Conservation (phyloP, 2,888 invertebrate species). For the Cenopis cana region DNA sequence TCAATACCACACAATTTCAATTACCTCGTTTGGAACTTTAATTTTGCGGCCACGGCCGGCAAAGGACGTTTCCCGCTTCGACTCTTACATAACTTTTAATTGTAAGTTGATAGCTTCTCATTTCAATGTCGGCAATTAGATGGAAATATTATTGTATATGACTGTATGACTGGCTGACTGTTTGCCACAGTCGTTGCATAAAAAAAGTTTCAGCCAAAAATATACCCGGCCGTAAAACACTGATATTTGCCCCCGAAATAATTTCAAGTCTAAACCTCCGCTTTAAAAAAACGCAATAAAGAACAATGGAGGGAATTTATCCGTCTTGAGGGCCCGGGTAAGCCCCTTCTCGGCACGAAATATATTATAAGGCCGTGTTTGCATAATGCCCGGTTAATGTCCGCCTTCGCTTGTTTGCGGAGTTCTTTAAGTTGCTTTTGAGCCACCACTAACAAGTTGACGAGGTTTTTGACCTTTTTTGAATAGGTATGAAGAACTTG, state of each 20-base stretch:
- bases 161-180: too few species aligned
- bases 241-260: constrained; percentile 30
- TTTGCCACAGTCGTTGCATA: too few species aligned
- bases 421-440: constrained; percentile 41
- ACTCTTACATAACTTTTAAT: background rate
- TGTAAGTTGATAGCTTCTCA: background rate
- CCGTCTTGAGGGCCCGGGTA: constrained; percentile 65
- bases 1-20: constrained; percentile 21
- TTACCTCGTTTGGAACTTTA: background rate
- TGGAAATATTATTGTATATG: too few species aligned
- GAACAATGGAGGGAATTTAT: constrained; percentile 65
- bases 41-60: background rate
- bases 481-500: constrained; percentile 10
- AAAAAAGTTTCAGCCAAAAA: background rate
- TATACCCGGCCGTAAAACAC: constrained; percentile 11
- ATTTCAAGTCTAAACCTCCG: constrained; percentile 67
- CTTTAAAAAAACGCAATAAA: constrained; percentile 68
- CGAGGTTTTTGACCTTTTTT: constrained; percentile 17
- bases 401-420: constrained; percentile 47
- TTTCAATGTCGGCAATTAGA: too few species aligned
- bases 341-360: constrained; percentile 63
- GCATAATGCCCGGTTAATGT: constrained; percentile 65
- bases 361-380: constrained; percentile 70
- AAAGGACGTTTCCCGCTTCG: background rate
- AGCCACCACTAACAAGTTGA: constrained; percentile 36